Evolutionary conservation across 2,888 invertebrate species (phyloP).

Genomic region (Oxyscelio sp.): DNA sequence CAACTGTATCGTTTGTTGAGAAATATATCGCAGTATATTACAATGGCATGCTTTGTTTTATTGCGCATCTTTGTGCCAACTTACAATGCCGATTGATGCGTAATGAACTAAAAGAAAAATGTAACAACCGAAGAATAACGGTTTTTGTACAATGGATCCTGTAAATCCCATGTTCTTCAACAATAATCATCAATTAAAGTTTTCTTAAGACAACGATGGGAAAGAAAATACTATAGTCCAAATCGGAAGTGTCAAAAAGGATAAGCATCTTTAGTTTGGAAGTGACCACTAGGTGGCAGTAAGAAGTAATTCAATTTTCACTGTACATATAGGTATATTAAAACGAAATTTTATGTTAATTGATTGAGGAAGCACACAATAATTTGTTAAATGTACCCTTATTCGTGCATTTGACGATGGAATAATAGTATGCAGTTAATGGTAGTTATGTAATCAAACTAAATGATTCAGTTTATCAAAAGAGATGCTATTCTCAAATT

Average conservation of each 20-base stretch:
- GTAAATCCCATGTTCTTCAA: conserved; percentile 1
- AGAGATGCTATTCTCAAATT: neutral
- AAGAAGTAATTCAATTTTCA: neutral
- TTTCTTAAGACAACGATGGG: neutral
- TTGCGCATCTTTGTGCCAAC: conserved; percentile 2
- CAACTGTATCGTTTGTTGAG: conserved; percentile 26
- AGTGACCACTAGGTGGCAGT: neutral
- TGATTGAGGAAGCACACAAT: too few relatives aligned
- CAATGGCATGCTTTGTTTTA: conserved; percentile 38
- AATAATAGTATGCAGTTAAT: neutral
- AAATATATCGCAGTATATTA: conserved; percentile 1
- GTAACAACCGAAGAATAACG: conserved; percentile 21
- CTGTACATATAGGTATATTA: neutral
- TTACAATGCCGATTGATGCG: conserved; percentile 7
- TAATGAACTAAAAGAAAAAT: neutral
- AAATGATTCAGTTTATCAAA: too few relatives aligned
- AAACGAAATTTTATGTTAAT: too few relatives aligned
- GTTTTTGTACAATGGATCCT: conserved; percentile 10
- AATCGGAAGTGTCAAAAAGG: neutral
- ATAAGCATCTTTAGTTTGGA: neutral
- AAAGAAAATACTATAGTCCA: neutral
- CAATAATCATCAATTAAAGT: conserved; percentile 8
- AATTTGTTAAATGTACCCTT: neutral
- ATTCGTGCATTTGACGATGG: neutral
- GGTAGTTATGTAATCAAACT: neutral